Percentiles rank a stretch among this genome's conserved stretches.
Conservation (phyloP, 2,888 invertebrate genomes). For the Drosophila incognita region DNA sequence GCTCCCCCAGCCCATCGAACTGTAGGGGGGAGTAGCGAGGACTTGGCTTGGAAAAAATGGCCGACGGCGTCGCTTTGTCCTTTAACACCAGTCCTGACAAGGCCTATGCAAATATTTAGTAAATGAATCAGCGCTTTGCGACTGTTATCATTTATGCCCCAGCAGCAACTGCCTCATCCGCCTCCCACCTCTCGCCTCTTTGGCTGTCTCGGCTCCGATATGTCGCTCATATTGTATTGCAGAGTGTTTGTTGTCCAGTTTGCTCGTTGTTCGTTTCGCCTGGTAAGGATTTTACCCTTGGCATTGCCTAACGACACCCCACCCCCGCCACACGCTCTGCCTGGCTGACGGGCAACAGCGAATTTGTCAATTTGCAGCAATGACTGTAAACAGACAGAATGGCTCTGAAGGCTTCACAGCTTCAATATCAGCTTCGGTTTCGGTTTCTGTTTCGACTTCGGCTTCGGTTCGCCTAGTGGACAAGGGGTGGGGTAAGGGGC, state of each 20-base stretch:
- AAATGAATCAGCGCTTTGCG: constrained; percentile 83
- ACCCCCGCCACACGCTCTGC: neutral
- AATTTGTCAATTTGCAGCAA: constrained; percentile 80
- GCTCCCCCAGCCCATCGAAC: constrained; percentile 14
- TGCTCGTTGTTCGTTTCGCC: constrained; percentile 19
- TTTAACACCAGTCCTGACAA: constrained; percentile 78
- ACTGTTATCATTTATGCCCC: constrained; percentile 79
- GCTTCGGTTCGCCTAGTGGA: neutral
- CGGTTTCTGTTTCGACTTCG: constrained; percentile 1
- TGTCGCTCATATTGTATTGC: constrained; percentile 18
- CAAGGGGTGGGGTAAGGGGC: neutral
- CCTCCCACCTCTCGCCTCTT: constrained; percentile 19
- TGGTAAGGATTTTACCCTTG: constrained; percentile 33
- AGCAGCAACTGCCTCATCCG: constrained; percentile 11
- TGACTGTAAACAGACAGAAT: constrained; percentile 75
- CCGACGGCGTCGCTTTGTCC: constrained; percentile 67
- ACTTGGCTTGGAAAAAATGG: constrained; percentile 47
- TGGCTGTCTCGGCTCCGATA: constrained; percentile 10
- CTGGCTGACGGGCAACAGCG: constrained; percentile 69
- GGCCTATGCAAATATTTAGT: constrained; percentile 84
- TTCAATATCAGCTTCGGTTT: neutral
- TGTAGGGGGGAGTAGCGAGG: constrained; percentile 7
- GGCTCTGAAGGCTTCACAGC: constrained; percentile 39
- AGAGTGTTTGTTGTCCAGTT: constrained; percentile 25
- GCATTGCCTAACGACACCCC: neutral